Percentiles rank a stretch among this genome's conserved stretches.
Conservation (phyloP, 2,797 vertebrate species). For the Argya squamiceps region DNA sequence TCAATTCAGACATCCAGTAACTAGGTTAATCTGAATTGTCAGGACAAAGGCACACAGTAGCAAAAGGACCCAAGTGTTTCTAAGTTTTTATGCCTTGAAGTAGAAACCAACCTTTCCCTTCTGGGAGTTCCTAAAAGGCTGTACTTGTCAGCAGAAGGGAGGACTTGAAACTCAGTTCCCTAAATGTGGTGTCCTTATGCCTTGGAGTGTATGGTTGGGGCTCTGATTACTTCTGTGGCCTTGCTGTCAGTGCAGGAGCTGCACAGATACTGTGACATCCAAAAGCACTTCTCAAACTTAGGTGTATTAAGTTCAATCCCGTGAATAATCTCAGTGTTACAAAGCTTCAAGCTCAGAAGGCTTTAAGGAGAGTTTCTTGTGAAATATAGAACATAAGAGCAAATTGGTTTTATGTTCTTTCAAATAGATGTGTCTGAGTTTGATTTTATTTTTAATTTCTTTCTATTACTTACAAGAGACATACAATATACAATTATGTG, state of each 20-base stretch:
- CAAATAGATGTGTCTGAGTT: not conserved
- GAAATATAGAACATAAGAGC: rapidly evolving
- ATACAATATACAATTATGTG: not conserved
- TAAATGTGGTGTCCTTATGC: not conserved
- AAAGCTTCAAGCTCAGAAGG: not conserved
- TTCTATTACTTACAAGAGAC: not conserved
- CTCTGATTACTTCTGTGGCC: not conserved
- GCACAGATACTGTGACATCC: not conserved
- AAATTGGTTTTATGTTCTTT: not conserved
- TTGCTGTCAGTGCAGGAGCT: not conserved
- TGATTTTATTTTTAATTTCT: not conserved
- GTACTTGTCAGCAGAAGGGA: not conserved
- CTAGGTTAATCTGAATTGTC: not conserved
- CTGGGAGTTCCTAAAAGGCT: not conserved
- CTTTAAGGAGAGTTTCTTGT: not conserved
- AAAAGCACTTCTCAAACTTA: not conserved
- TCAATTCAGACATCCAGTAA: not conserved
- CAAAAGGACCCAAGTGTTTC: not conserved
- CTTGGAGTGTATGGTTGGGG: not conserved
- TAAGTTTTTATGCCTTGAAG: not conserved
- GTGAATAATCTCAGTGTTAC: not conserved
- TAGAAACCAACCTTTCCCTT: not conserved
- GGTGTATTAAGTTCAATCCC: not conserved
- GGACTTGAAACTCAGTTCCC: not conserved
- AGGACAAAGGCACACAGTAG: not conserved